phyloP scores from a whole-genome alignment of 2,113 vertebrate species.

The Pholis gunnellus region DNA sequence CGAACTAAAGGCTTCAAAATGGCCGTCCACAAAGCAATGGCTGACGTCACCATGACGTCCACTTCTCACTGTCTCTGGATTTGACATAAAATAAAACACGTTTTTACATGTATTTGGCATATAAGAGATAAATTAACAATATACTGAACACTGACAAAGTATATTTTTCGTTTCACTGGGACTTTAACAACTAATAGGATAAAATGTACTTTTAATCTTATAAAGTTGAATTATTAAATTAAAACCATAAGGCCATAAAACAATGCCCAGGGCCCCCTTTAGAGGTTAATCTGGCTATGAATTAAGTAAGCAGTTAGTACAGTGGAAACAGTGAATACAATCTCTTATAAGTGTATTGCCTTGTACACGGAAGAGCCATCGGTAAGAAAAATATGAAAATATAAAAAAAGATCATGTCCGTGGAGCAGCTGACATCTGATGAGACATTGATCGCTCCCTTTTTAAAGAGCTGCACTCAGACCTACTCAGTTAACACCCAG shows the following conservation, averaged over 20 bases:
- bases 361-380: neutral
- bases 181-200: neutral
- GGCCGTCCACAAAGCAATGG: neutral
- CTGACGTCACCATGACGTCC: neutral
- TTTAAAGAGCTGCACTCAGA: constrained; percentile 23
- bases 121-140: neutral
- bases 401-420: neutral
- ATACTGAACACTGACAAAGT: neutral
- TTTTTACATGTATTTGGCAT: neutral
- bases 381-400: neutral
- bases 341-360: neutral
- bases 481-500: constrained; percentile 38
- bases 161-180: neutral
- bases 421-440: neutral
- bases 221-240: neutral
- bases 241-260: neutral
- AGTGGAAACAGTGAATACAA: neutral
- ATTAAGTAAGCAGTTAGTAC: neutral
- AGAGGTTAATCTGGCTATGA: neutral
- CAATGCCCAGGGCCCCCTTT: neutral
- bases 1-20: neutral
- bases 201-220: neutral
- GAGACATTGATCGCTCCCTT: neutral
- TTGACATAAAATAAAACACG: neutral
- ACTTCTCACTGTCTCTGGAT: neutral